Evolutionary conservation across 2,113 vertebrate genomes (phyloP), one percentile per base, ranked within the genome.

Genomic region (Phylloscopus trochiloides): DNA sequence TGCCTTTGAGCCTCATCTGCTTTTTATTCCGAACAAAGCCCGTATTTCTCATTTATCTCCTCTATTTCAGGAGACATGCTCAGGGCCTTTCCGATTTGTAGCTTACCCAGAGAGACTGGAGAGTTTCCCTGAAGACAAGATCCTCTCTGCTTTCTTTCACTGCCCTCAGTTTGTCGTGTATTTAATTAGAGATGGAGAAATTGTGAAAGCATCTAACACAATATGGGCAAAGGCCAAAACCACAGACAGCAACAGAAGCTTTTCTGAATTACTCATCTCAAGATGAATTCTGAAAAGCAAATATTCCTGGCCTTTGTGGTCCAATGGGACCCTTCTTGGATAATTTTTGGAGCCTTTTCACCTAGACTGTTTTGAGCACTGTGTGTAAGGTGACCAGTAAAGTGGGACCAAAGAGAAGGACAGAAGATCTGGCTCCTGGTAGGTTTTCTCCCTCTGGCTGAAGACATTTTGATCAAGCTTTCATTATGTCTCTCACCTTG

Each of bases 11-110:
- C 47, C 63, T 91, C 74, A 58, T 94, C 66, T 90, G 90, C 54
- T 90, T 94, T 95, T 85, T 59, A 62, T 94, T 95, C 59, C 0
- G 9, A 93, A 76, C 85, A 95, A 94, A 96, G 38, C 50, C 57
- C 15, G 2, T 48, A 86, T 86, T 96, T 91, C 54, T 91, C 66
- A 66, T 87, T 96, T 96, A 34, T 87, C 52, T 91, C 40, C 54
- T 71, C 61, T 82, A 9, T 90, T 94, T 76, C 74, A 95, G 84
- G 36, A 95, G 80, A 83, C 38, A 15, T 62, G 62, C 50, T 68
- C 54, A 76, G 21, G 31, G 55, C 54, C 13, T 55, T 89, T 95
- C 55, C 1, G 1, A 65, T 86, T 79, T 79, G 74, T 54, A 88
- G 38, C 38, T 40, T 74, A 48, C 55, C 74, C 71, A 92, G 67